phyloP scores from a whole-genome alignment of 2,888 invertebrate genomes.

The Ditula angustiorana region DNA sequence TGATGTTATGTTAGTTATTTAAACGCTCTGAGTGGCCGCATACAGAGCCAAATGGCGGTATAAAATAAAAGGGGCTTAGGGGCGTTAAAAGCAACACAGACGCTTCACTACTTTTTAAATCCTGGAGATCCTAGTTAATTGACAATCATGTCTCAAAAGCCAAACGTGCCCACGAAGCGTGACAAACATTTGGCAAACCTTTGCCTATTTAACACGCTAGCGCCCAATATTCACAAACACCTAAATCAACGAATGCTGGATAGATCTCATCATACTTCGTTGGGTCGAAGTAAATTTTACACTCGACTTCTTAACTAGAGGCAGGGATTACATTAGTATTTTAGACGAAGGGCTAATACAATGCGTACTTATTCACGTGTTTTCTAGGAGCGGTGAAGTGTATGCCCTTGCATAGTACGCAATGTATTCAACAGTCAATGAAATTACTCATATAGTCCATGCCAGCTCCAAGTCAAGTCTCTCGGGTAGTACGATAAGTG shows the following conservation, averaged over 20 bases:
- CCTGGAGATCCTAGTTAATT: background rate
- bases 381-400: background rate
- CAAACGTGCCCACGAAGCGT: background rate
- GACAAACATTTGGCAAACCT: conserved; percentile 12
- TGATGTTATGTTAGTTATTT: background rate
- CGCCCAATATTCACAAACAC: conserved; percentile 32
- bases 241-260: conserved; percentile 31
- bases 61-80: no score
- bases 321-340: background rate
- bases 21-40: no score
- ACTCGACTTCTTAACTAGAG: background rate
- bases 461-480: conserved; percentile 10
- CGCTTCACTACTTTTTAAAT: background rate
- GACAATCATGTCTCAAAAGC: background rate
- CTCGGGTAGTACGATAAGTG: conserved; percentile 22
- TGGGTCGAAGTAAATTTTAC: background rate
- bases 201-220: conserved; percentile 24
- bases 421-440: background rate
- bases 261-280: background rate
- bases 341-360: background rate
- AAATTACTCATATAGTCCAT: background rate
- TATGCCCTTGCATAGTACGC: background rate
- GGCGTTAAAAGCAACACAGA: background rate
- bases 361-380: background rate
- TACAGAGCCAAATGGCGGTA: no score